Base-by-base conservation (phyloP, 2,888 invertebrate genomes). In the Apeira syringaria region DNA sequence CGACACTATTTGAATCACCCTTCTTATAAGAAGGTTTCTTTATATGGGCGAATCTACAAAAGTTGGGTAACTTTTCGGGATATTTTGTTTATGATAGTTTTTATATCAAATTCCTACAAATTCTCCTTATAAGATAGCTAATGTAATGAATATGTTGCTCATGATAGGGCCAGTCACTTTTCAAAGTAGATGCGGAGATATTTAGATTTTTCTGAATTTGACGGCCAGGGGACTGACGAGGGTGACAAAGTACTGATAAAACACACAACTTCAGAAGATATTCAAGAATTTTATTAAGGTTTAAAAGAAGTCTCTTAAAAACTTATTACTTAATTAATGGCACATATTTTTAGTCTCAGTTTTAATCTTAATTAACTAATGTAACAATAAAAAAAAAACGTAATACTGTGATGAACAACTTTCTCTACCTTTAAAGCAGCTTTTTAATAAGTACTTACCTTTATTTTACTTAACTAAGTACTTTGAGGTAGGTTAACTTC, bases 391-490 rank as follows among this genome's bases (percentile, higher is more conserved):
- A 17, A 30, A 30, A 30, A 9, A 9, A 15, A 6, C 6, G 18
- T 30, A 30, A 10, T 30, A 30, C 30, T 18, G 18, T 8, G 18
- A 18, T 5, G 6, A 4, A 18, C 10, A 11, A 32, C 22, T 32
- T 7, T 32, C 31, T 20, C 31, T 1, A 32, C 7, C 12, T 32
- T 32, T n/a, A 32, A 22, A 11, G n/a, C 22, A 32, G 22, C 31
- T 12, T 32, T 22, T 32, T 32, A 12, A 18, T 6, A 18, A 5
- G 3, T 18, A 18, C 18, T 1, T 32, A 22, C 20, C 22, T 4
- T 32, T 32, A 32, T 20, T 30, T 10, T n/a, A 30, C 17, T 32
- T 32, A 11, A 11, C 31, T 18, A 15, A 31, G 11, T 31, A 31
- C 11, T 12, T 32, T 32, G 31, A 32, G 11, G 7, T 22, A 32